A percentile compares a stretch with the other conserved stretches of the same genome.
Conservation (phyloP, 2,888 invertebrate species). For the Tinea trinotella region DNA sequence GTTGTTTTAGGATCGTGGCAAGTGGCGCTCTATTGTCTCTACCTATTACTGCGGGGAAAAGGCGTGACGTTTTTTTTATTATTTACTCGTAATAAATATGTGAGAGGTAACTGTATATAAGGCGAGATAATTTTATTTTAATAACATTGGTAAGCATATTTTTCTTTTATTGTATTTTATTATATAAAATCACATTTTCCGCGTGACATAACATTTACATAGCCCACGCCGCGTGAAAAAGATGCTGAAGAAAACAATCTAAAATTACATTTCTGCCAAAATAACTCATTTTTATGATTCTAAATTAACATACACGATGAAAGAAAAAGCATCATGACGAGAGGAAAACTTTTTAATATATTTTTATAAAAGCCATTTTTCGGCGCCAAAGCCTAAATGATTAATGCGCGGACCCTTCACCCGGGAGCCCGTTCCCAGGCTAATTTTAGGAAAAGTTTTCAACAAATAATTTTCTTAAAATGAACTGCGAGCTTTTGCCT, state of each 20-base stretch:
- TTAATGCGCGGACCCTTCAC: slow-evolving; percentile 57
- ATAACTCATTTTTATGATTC: slow-evolving; percentile 36
- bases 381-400: slow-evolving; percentile 52
- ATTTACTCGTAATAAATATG: too few species aligned
- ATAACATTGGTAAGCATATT: too few species aligned
- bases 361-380: slow-evolving; percentile 58
- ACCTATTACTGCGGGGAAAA: too few species aligned
- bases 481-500: slow-evolving; percentile 34
- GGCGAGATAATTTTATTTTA: too few species aligned
- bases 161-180: too few species aligned
- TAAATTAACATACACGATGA: slow-evolving; percentile 60
- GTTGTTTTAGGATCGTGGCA: too few species aligned
- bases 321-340: slow-evolving; percentile 44
- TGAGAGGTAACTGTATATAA: too few species aligned
- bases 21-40: too few species aligned
- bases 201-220: slow-evolving; percentile 25
- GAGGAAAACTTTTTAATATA: slow-evolving; percentile 57
- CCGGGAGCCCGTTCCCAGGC: slow-evolving; percentile 40
- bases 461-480: slow-evolving; percentile 38
- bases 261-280: slow-evolving; percentile 10
- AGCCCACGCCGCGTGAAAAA: slow-evolving; percentile 37
- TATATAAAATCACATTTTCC: slow-evolving; percentile 19
- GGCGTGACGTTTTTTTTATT: too few species aligned
- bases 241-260: background rate
- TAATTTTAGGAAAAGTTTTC: slow-evolving; percentile 42